These are phyloP conservation scores for Pristionchus exspectatus DNA, from an alignment of 2,888 invertebrate genomes.

Conservation along the genomic window DNA sequence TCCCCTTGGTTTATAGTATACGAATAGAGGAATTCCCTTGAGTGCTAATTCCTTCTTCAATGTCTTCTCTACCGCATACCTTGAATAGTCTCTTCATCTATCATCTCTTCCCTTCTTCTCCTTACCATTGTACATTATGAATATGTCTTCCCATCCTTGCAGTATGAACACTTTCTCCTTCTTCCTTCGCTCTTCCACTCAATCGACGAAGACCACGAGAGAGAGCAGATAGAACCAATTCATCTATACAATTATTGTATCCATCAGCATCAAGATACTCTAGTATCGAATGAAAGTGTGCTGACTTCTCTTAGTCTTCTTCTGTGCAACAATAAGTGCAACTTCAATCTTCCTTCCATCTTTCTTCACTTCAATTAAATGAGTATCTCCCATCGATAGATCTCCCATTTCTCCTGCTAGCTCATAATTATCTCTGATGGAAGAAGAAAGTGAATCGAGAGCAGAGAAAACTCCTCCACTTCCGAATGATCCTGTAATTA, in stretches of 20 bases:
- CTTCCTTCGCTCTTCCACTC: background rate
- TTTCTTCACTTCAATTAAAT: conserved; percentile 73
- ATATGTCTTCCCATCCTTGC: conserved; percentile 32
- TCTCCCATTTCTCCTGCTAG: conserved; percentile 80
- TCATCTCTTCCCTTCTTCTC: background rate
- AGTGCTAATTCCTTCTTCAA: conserved; percentile 51
- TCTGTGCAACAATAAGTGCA: conserved; percentile 48
- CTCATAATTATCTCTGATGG: conserved; percentile 78
- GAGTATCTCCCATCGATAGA: conserved; percentile 79
- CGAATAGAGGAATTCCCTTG: conserved; percentile 41
- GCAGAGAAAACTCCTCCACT: conserved; percentile 80
- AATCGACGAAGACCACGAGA: conserved; percentile 42
- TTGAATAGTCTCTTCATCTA: background rate
- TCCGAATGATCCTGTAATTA: conserved; percentile 80
- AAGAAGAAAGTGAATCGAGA: conserved; percentile 73
- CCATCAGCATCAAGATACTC: background rate
- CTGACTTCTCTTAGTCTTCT: conserved; percentile 45
- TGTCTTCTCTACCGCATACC: conserved; percentile 53
- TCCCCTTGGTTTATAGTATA: conserved; percentile 46
- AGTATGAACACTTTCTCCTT: background rate
- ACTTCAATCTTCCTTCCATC: background rate
- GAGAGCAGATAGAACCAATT: background rate
- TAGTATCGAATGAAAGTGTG: background rate
- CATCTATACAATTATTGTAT: background rate
- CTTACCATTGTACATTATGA: conserved; percentile 28